phyloP scores from a whole-genome alignment of 2,888 invertebrate species.

The Phyllotreta striolata region DNA sequence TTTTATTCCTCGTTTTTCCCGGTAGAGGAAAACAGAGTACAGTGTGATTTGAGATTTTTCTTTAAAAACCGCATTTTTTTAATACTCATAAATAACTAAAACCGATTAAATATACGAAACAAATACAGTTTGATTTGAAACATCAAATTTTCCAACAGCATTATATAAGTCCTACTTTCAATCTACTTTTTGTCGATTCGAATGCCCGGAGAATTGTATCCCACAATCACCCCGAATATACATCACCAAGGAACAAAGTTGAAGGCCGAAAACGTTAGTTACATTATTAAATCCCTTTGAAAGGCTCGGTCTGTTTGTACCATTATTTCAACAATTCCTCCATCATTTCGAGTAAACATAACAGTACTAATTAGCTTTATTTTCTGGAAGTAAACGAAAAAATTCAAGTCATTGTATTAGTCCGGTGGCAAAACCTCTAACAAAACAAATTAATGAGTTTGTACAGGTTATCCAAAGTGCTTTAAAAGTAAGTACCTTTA shows the following conservation, averaged over 20 bases:
- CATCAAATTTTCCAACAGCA: no score
- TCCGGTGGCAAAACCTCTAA: background rate
- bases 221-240: no score
- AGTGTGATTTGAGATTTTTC: no score
- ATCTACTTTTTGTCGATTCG: no score
- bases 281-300: slow-evolving; percentile 10
- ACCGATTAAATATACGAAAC: no score
- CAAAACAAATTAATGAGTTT: no score
- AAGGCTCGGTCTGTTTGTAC: slow-evolving; percentile 7
- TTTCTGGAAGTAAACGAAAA: slow-evolving; percentile 20
- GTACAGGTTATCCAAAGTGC: no score
- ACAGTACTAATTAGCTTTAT: slow-evolving; percentile 20
- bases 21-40: background rate
- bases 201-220: no score
- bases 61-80: background rate
- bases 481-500: background rate
- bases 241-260: slow-evolving; percentile 1
- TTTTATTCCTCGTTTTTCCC: background rate
- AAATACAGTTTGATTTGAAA: no score
- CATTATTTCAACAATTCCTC: slow-evolving; percentile 20
- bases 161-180: no score
- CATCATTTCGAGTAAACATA: slow-evolving; percentile 20
- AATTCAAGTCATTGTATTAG: slow-evolving; percentile 15
- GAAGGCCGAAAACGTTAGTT: slow-evolving; percentile 8
- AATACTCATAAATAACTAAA: no score